Base-by-base conservation (phyloP, 2,888 invertebrate species). In the Diaphora mendica region DNA sequence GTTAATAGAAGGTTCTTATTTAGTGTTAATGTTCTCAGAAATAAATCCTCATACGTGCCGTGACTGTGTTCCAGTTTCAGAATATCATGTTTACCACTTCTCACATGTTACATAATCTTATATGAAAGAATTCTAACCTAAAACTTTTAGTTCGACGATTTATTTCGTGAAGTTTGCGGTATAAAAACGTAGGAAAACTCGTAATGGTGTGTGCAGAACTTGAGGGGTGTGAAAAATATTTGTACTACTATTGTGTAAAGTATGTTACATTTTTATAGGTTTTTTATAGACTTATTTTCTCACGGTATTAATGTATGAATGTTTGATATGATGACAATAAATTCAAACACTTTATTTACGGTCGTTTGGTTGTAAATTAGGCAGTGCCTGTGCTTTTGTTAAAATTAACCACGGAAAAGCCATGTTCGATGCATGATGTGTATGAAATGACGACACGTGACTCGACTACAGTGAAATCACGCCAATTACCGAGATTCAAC, bases 121-220 rank as follows among this genome's bases (percentile, higher is more conserved):
- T 76, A 62, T 26, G 62, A 72, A 72, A 72, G 75, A 75, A 68
- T 73, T 75, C 68, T 67, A 59, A 68, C 68, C 64, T 64, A 65
- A 62, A 81, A 80, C 71, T 85, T 78, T 77, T 71, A 74, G 73
- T 81, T 69, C 70, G 59, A 33, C 39, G 75, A 83, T 85, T 77
- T 85, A 83, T 82, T 74, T 74, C 71, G n/a, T 35, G 35, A 75
- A 84, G 71, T 85, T 80, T 72, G 23, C 68, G 68, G 59, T 44
- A 68, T 71, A 75, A 82, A 82, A 79, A 74, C 70, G 71, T 64
- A 74, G 71, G 72, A 71, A 48, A 68, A 64, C 65, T 70, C 67
- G 64, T 71, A 66, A 77, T 42, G 42, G 68, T 23, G n/a, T 48
- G 69, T 48, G 51, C 51, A 26, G n/a, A 33, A 39, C 51, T 44